Base-by-base conservation (phyloP, 2,797 vertebrate species). In the Phoebastria nigripes region DNA sequence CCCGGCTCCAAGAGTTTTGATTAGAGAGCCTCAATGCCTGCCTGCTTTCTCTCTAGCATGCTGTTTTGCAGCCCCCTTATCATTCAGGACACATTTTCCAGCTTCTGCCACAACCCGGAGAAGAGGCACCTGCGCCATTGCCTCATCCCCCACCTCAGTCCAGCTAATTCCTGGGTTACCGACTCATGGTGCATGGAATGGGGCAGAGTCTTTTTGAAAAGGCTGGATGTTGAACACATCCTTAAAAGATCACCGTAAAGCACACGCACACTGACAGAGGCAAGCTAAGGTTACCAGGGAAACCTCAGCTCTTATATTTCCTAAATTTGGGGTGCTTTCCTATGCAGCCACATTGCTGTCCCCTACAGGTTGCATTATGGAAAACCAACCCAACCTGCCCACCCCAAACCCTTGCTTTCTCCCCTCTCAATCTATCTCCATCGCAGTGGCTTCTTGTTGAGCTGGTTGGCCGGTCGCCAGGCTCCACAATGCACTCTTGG, bases 141-240 rank as follows among this genome's bases (percentile, higher is more conserved):
- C 24, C 54, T 28, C 44, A 28, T 19, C 15, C 33, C 11, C 4
- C 24, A 20, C 51, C 22, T 51, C n/a, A 51, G 13, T 2, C 42
- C 42, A 21, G 15, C 37, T 44, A 51, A 44, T 14, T 39, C 58
- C 28, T 2, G 3, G 15, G 19, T 58, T 26, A 58, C 14, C 1
- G 1, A 13, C 33, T 78, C 44, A 31, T 1, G 7, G 35, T 3
- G 29, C 8, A 6, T 6, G 13, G 70, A 12, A 21, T 1, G 2
- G 8, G n/a, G 15, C 26, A 4, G 2, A n/a, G 12, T 9, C 44
- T 63, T 33, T 37, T 7, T 44, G 25, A 39, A 31, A 52, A 39
- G 39, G 22, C 26, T 16, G 26, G 26, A 14, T 37, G n/a, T 33
- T 8, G 26, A 24, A 42, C 15, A 17, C 19, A 2, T 12, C 44